Evolutionary conservation across 2,797 vertebrate species (phyloP).

Genomic region (Microctenopoma steveboyesi): DNA sequence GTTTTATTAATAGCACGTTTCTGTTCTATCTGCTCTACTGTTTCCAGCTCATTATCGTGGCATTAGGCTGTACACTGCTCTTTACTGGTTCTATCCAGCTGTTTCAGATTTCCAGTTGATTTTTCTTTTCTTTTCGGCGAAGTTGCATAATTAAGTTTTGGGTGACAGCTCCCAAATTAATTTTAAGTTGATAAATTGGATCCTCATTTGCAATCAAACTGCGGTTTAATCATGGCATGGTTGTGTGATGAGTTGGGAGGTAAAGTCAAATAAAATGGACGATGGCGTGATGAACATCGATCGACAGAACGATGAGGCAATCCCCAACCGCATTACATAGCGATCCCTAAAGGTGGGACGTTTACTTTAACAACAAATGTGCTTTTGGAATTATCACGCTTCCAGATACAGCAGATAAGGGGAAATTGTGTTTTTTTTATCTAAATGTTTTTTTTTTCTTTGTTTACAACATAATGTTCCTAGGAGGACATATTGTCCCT

Average conservation of each 20-base stretch:
- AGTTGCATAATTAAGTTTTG: conserved; percentile 45
- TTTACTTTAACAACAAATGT: conserved; percentile 49
- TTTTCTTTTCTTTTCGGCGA: conserved; percentile 1
- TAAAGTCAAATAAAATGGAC: conserved; percentile 33
- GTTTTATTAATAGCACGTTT: conserved; percentile 55
- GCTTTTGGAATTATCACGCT: conserved; percentile 35
- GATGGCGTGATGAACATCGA: conserved; percentile 18
- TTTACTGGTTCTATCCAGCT: conserved; percentile 54
- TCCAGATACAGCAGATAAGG: conserved; percentile 56
- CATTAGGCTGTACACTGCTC: conserved; percentile 24
- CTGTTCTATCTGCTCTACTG: conserved; percentile 31
- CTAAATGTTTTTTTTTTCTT: conserved; percentile 75
- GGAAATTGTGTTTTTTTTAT: conserved; percentile 58
- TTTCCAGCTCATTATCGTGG: conserved; percentile 47
- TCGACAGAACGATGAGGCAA: conserved; percentile 36
- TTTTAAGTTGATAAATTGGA: conserved; percentile 43
- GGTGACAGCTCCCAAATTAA: conserved; percentile 31
- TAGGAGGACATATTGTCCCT: conserved; percentile 74
- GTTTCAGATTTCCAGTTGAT: conserved; percentile 45
- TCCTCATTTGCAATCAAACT: conserved; percentile 38
- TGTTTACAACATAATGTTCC: conserved; percentile 74
- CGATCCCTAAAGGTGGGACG: conserved; percentile 45
- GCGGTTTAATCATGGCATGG: conserved; percentile 39
- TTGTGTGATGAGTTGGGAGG: conserved; percentile 15
- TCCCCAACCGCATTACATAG: conserved; percentile 25